Evolutionary conservation across 1,140 invertebrate species (phyloP), one percentile per base, ranked within the genome.

Genomic region (Zaprionus inermis): DNA sequence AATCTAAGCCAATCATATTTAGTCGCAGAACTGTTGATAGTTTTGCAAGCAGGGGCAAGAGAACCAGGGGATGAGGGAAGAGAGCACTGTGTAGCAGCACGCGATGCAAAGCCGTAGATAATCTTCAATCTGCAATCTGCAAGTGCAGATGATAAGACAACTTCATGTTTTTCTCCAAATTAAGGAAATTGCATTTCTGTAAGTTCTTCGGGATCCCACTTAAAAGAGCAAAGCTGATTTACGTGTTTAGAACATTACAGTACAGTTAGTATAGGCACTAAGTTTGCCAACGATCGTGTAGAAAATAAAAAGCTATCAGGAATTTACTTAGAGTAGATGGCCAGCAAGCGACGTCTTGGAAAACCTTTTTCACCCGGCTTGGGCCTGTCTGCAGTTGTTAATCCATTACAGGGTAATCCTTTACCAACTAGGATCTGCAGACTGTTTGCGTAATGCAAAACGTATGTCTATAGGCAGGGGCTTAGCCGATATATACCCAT

Each of bases 1-100:
- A 51, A 34, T 49, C 44, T 38, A 36, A 36, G 11, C 66, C 66
- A 69, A 69, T 61, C 58, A 74, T 70, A 57, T 63, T 74, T 68
- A 56, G 64, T 49, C 12, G 36, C n/a, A 63, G 44, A 57, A 41
- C 66, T 41, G 66, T 70, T 70, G 52, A 70, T 63, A 60, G 28
- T 41, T 28, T 51, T 65, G 24, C 9, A 6, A 16, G n/a, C 11
- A 6, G n/a, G 30, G 28, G 49, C 22, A 6, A 49, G 44, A 3
- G 12, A 30, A 32, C 7, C 30, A 32, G 4, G 34, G 54, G 36
- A 28, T 28, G 56, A 52, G 44, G 18, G 28, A 10, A n/a, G 46
- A 16, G n/a, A 2, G 0, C 9, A 28, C 14, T 38, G 41, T 36
- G 56, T 22, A 32, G 12, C 28, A 68, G 56, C 71, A 73, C 71